phyloP scores from a whole-genome alignment of 2,888 invertebrate species.

The Drosophila multiciliata region DNA sequence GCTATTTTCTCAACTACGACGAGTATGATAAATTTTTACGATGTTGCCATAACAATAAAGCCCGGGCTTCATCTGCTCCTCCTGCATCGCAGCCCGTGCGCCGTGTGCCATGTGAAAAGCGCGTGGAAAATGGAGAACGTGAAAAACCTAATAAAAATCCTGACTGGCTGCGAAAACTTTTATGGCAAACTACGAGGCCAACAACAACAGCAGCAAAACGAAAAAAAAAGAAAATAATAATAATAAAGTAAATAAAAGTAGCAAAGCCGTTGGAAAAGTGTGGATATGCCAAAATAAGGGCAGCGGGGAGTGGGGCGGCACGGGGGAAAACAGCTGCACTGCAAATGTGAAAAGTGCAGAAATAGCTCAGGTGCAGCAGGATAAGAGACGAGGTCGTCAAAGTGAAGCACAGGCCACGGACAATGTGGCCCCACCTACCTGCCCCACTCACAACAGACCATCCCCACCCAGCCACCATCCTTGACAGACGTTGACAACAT shows the following conservation, averaged over 20 bases:
- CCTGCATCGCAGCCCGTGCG: constrained; percentile 47
- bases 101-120: constrained; percentile 68
- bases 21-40: constrained; percentile 81
- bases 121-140: constrained; percentile 72
- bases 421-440: constrained; percentile 9
- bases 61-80: constrained; percentile 63
- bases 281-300: constrained; percentile 31
- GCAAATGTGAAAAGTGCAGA: constrained; percentile 77
- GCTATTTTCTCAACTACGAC: constrained; percentile 31
- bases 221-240: background rate
- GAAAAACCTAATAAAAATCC: constrained; percentile 80
- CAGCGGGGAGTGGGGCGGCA: constrained; percentile 3
- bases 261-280: constrained; percentile 47
- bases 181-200: constrained; percentile 71
- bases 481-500: constrained; percentile 20
- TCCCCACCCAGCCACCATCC: background rate
- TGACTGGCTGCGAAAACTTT: constrained; percentile 71
- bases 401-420: constrained; percentile 52
- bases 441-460: background rate
- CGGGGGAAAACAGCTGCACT: constrained; percentile 13
- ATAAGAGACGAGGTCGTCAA: constrained; percentile 73
- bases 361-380: constrained; percentile 76
- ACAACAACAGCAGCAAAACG: constrained; percentile 10
- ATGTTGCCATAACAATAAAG: constrained; percentile 79
- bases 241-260: constrained; percentile 17